Conservation (phyloP, 2,113 vertebrate species). For the Pluvianellus socialis region DNA sequence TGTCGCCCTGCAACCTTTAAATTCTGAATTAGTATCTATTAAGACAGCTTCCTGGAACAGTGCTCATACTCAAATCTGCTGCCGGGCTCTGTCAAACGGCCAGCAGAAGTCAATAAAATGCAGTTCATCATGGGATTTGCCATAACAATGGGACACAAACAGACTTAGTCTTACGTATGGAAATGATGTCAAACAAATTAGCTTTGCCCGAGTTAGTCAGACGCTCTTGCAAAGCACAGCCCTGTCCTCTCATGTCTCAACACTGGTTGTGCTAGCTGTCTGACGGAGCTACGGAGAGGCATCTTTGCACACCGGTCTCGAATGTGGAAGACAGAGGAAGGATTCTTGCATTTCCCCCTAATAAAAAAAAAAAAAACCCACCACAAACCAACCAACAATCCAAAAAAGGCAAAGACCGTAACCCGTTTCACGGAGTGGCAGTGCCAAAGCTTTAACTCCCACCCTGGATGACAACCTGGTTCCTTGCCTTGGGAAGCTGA, state of each 20-base stretch:
- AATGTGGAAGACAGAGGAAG: not conserved
- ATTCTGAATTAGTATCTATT: not conserved
- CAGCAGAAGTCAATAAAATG: not conserved
- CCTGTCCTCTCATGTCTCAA: not conserved
- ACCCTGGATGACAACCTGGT: fast-evolving
- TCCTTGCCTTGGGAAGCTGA: not conserved
- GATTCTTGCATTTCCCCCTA: not conserved
- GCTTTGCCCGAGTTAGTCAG: not conserved
- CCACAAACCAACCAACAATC: not conserved
- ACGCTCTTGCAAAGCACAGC: not conserved
- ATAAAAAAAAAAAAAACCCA: too few relatives aligned
- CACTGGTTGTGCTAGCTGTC: not conserved
- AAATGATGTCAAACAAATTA: slow-evolving; percentile 19
- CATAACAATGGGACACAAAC: not conserved
- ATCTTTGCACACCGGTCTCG: not conserved
- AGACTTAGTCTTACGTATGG: not conserved
- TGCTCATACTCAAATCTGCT: not conserved
- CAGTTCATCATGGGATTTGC: not conserved
- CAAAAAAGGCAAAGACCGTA: not conserved
- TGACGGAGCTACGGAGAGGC: not conserved
- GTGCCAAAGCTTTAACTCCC: not conserved
- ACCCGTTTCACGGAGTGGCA: not conserved
- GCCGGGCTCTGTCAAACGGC: fast-evolving
- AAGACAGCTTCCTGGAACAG: not conserved
- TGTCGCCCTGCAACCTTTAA: not conserved